Conservation (phyloP, 2,888 invertebrate genomes). For the Junonia oenone region DNA sequence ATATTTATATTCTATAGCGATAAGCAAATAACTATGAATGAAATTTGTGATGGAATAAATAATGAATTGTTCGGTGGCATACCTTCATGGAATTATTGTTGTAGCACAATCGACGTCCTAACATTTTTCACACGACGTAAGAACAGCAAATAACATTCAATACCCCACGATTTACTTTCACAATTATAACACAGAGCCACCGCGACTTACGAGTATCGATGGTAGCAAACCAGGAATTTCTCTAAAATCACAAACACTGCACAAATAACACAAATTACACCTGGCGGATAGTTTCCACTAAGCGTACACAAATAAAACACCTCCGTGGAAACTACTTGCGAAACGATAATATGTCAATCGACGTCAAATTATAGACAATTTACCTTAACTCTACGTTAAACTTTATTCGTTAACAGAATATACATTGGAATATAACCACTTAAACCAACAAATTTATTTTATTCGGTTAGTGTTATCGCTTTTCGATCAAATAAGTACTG, state of each 20-base stretch:
- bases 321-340: constrained; percentile 62
- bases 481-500: constrained; percentile 33
- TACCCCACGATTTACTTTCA: constrained; percentile 18
- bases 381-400: constrained; percentile 16
- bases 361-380: constrained; percentile 52
- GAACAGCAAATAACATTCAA: constrained; percentile 17
- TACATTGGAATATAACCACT: neutral
- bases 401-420: constrained; percentile 22
- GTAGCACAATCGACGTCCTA: constrained; percentile 15
- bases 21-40: too few species aligned
- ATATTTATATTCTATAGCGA: too few species aligned
- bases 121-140: constrained; percentile 32
- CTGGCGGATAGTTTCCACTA: constrained; percentile 51
- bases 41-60: neutral
- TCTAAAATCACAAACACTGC: constrained; percentile 30
- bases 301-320: constrained; percentile 69
- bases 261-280: constrained; percentile 34
- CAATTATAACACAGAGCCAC: constrained; percentile 5
- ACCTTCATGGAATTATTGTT: constrained; percentile 24
- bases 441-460: neutral
- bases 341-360: constrained; percentile 64
- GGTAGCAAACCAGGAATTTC: neutral
- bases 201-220: neutral
- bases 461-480: constrained; percentile 34
- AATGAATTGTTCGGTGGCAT: constrained; percentile 1